Evolutionary conservation across 2,888 invertebrate species (phyloP).

Genomic region (Synanthedon formicaeformis): DNA sequence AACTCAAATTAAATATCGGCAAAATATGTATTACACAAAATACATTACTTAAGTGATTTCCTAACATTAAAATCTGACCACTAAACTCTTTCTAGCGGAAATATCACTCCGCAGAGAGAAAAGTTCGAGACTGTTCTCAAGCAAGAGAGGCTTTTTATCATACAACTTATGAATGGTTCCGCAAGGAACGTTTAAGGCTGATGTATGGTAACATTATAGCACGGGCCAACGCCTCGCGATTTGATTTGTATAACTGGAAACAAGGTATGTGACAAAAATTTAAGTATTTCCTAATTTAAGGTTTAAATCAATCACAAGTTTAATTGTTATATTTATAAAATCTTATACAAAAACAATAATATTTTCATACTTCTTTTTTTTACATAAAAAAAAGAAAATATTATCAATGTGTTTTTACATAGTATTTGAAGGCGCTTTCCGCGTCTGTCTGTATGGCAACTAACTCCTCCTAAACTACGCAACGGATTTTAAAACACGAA

Average conservation of each 20-base stretch:
- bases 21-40: no score
- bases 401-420: no score
- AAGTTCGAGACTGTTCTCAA: conserved; percentile 11
- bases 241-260: conserved; percentile 8
- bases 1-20: background rate
- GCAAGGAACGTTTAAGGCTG: conserved; percentile 25
- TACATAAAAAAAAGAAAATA: no score
- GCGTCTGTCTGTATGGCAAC: no score
- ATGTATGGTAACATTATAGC: conserved; percentile 25
- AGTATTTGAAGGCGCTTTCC: no score
- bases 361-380: no score
- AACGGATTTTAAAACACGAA: no score
- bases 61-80: background rate
- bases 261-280: background rate
- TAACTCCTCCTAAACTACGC: no score
- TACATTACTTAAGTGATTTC: background rate
- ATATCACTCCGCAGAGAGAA: conserved; percentile 9
- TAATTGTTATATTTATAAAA: no score
- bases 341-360: no score
- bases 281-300: background rate
- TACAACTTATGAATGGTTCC: conserved; percentile 29
- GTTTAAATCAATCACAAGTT: no score
- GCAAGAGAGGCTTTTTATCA: conserved; percentile 17
- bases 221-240: conserved; percentile 16
- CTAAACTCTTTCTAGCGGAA: background rate